A percentile compares a stretch with the other conserved stretches of the same genome.
These are phyloP conservation scores for Cenopis cana DNA, from an alignment of 2,888 invertebrate species.

Conservation along the genomic window DNA sequence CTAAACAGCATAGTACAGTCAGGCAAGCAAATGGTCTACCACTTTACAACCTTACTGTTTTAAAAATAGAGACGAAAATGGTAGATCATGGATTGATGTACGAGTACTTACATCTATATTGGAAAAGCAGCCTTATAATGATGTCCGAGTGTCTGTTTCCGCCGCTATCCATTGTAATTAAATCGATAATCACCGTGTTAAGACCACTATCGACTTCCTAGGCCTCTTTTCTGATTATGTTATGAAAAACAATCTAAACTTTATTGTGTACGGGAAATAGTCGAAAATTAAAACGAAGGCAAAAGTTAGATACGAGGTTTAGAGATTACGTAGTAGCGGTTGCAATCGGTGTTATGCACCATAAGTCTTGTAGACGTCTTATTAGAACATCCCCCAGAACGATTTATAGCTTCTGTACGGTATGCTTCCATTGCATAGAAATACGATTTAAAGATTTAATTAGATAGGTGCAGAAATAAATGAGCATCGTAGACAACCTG, in stretches of 20 bases:
- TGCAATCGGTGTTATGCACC: constrained; percentile 53
- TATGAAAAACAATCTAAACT: not conserved
- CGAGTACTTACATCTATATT: not conserved
- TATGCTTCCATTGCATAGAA: constrained; percentile 37
- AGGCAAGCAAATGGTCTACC: too few relatives aligned
- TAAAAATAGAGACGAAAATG: too few relatives aligned
- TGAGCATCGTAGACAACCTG: constrained; percentile 17
- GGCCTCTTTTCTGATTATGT: not conserved
- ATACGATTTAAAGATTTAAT: constrained; percentile 40
- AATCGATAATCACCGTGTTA: constrained; percentile 45
- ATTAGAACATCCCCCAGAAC: constrained; percentile 59
- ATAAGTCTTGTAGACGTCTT: constrained; percentile 65
- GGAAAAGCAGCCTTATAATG: constrained; percentile 9
- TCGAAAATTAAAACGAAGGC: not conserved
- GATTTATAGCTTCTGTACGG: constrained; percentile 56
- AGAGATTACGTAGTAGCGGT: constrained; percentile 33
- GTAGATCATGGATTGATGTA: too few relatives aligned
- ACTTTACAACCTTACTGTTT: too few relatives aligned
- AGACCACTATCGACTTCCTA: not conserved
- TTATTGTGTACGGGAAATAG: not conserved
- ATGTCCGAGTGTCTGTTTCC: not conserved
- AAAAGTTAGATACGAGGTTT: not conserved
- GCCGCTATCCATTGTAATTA: constrained; percentile 42
- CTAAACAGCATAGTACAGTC: not conserved
- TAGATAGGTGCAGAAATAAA: constrained; percentile 31